Base-by-base conservation (phyloP, 2,113 vertebrate genomes). In the Chaenocephalus aceratus region DNA sequence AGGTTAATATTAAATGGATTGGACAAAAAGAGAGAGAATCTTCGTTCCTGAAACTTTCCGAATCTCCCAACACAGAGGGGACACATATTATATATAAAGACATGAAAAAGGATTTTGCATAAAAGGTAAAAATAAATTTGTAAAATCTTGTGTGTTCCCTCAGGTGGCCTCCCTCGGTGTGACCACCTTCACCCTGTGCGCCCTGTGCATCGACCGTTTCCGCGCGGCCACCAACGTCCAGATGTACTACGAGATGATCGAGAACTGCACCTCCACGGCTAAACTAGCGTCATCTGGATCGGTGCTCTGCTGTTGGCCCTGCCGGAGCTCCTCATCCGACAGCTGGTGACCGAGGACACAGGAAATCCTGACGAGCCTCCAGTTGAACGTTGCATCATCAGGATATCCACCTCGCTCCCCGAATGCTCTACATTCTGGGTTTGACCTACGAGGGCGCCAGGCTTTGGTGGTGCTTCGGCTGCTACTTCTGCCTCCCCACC, bases 161-260 rank as follows among this genome's bases (percentile, higher is more conserved):
- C 93, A 99, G 98, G 97, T 99, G 34, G 97, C 97, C 2, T 99
- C 98, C 10, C 94, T 99, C 0, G 98, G 98, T 23, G 97, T 99
- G 65, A 98, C 97, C 8, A 99, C 98, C 0, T 99, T 99, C 94
- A 99, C 98, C 0, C 92, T 99, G 4, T 99, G 98, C 0, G 98
- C 98, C 0, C 96, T 99, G 34, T 99, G 98, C 87, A 99, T 99
- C 0, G 98, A 99, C 90, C 97, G 98, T 0, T 99, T 99, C 75
- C 96, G 97, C 0, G 97, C 98, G 0, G 98, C 98, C 89, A 99
- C 97, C 88, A 99, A 99, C 0, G 98, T 99, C 41, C 98, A 99
- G 93, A 99, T 99, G 97, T 98, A 99, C 75, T 99, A 99, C 0
- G 98, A 99, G 90, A 99, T 98, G 97, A 99, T 99, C 0, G 98